Percentiles rank a stretch among this genome's conserved stretches.
phyloP scores from a whole-genome alignment of 1,140 invertebrate genomes.

The Calosoma granatense region DNA sequence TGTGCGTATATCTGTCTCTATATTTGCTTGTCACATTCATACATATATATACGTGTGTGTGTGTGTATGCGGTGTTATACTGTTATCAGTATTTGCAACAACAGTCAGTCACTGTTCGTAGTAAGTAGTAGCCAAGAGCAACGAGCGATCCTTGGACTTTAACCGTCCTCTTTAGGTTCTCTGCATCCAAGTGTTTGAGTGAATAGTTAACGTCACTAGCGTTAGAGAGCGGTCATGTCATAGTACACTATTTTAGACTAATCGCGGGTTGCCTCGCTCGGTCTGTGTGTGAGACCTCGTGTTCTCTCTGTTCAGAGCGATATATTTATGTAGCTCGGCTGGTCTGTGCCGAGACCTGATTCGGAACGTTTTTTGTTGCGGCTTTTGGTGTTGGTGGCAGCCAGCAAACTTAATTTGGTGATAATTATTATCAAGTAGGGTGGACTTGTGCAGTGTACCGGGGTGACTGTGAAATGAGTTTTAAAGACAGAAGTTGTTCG shows the following conservation, averaged over 20 bases:
- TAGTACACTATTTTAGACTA: conserved; percentile 2
- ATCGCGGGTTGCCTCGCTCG: neutral
- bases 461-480: conserved; percentile 36
- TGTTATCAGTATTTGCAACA: neutral
- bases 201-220: neutral
- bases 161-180: no score
- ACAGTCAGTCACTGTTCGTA: no score
- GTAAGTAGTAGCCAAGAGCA: no score
- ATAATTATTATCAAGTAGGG: neutral
- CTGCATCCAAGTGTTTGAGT: no score
- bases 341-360: neutral
- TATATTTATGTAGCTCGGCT: conserved; percentile 1
- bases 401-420: neutral
- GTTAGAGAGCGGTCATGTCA: conserved; percentile 1
- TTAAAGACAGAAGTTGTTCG: conserved; percentile 31
- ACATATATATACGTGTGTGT: no score
- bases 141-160: conserved; percentile 11
- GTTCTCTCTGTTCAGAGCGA: no score
- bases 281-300: neutral
- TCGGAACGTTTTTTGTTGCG: neutral
- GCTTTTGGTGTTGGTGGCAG: neutral
- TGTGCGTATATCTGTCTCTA: no score
- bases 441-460: conserved; percentile 22
- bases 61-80: no score
- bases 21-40: no score